phyloP scores from a whole-genome alignment of 2,113 vertebrate species.

The Hystrix cristata region DNA sequence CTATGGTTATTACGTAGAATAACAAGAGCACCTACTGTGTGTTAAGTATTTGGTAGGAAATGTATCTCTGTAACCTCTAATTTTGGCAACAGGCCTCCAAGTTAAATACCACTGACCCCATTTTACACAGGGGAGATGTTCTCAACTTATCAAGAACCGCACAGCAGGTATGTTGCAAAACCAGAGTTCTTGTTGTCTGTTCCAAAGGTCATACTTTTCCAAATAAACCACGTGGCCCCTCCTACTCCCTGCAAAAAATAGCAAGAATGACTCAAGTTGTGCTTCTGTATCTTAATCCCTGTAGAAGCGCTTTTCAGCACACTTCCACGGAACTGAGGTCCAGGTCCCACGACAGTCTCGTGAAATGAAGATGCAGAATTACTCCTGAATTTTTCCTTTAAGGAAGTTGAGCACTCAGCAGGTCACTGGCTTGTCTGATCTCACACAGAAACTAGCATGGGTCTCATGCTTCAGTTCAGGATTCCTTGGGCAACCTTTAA shows the following conservation, averaged over 20 bases:
- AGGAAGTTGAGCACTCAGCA: not conserved
- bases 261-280: not conserved
- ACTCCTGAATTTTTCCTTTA: not conserved
- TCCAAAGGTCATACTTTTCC: slow-evolving; percentile 59
- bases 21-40: slow-evolving; percentile 44
- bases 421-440: not conserved
- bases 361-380: slow-evolving; percentile 3
- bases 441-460: not conserved
- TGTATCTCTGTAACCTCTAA: slow-evolving; percentile 51
- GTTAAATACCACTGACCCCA: not conserved
- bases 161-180: slow-evolving; percentile 63
- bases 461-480: slow-evolving; percentile 39
- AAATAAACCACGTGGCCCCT: not conserved
- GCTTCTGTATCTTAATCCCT: not conserved
- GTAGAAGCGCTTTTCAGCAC: not conserved
- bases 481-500: slow-evolving; percentile 34
- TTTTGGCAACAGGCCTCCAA: slow-evolving; percentile 41
- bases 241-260: slow-evolving; percentile 30
- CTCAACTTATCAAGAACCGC: slow-evolving; percentile 25
- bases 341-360: not conserved
- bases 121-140: slow-evolving; percentile 9
- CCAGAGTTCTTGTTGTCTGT: slow-evolving; percentile 62
- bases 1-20: not conserved
- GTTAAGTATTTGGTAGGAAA: not conserved
- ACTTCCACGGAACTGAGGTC: not conserved